Conservation (phyloP, 2,888 invertebrate genomes). For the Pollenia griseotomentosa region DNA sequence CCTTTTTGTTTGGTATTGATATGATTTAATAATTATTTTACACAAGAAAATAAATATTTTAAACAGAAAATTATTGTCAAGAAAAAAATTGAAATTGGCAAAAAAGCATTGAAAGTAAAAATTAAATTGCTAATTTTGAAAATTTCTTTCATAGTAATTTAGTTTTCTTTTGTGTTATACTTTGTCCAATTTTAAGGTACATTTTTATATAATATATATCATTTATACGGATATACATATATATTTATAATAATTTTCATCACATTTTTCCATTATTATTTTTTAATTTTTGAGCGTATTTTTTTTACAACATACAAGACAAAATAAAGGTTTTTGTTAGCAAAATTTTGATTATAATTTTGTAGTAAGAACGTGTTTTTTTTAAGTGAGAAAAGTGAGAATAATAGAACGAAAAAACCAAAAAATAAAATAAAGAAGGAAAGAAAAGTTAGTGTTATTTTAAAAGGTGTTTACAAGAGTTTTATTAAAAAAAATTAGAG, state of each 20-base stretch:
- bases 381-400: no score
- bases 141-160: constrained; percentile 44
- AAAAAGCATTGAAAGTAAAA: constrained; percentile 25
- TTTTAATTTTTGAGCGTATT: constrained; percentile 48
- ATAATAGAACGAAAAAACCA: neutral
- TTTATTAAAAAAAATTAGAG: no score
- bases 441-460: no score
- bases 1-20: constrained; percentile 59
- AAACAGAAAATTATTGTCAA: constrained; percentile 30
- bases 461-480: no score
- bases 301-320: constrained; percentile 52
- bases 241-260: constrained; percentile 74
- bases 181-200: constrained; percentile 72
- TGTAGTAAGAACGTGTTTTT: no score
- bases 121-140: neutral
- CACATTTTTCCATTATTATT: constrained; percentile 68
- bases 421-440: neutral
- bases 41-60: constrained; percentile 33
- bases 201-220: constrained; percentile 67
- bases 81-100: constrained; percentile 66
- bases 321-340: constrained; percentile 53
- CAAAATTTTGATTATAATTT: neutral
- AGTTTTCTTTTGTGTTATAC: constrained; percentile 46
- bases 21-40: constrained; percentile 67
- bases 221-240: constrained; percentile 48